phyloP scores from a whole-genome alignment of 2,888 invertebrate species.

The Rotaria magnacalcarata region DNA sequence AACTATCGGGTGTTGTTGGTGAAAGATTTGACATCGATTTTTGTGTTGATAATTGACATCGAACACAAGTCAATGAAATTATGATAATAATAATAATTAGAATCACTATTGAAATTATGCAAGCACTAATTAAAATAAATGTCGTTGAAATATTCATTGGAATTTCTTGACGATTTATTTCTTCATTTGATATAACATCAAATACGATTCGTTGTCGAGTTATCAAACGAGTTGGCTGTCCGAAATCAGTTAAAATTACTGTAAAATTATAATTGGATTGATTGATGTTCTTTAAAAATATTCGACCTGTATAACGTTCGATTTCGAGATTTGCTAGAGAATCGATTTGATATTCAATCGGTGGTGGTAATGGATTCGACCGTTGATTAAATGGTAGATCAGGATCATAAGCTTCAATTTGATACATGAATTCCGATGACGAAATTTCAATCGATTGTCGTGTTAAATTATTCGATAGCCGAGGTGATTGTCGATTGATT shows the following conservation, averaged over 20 bases:
- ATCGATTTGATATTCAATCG: neutral
- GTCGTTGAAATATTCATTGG: neutral
- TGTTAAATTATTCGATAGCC: neutral
- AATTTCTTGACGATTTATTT: neutral
- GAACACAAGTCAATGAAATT: neutral
- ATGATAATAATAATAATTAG: neutral
- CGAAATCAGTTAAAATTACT: neutral
- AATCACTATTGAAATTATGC: neutral
- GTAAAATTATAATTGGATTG: neutral
- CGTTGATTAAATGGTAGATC: neutral
- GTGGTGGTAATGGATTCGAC: neutral
- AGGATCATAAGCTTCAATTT: constrained; percentile 19
- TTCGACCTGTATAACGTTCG: neutral
- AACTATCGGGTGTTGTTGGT: neutral
- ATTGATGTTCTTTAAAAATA: neutral
- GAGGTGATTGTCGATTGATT: constrained; percentile 12
- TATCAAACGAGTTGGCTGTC: neutral
- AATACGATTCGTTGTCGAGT: neutral
- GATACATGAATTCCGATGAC: neutral
- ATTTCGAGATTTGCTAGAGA: neutral
- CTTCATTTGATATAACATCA: neutral
- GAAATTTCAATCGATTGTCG: neutral
- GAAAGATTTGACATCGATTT: constrained; percentile 12
- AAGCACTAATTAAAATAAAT: neutral
- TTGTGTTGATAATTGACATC: neutral